phyloP scores from a whole-genome alignment of 2,797 vertebrate genomes.

The Nasua narica region DNA sequence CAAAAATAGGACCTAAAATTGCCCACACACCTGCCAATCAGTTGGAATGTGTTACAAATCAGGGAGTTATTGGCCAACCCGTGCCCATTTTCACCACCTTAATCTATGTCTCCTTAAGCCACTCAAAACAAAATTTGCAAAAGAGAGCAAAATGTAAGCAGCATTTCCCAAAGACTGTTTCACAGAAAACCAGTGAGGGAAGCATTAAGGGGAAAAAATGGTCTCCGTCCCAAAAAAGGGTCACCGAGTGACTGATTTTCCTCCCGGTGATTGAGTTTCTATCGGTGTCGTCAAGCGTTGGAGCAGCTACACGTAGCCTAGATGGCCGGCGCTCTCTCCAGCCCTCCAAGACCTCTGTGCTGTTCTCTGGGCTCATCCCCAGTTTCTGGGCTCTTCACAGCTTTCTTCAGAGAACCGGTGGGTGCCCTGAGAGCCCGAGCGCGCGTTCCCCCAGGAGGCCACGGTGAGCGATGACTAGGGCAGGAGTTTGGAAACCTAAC shows the following conservation, averaged over 20 bases:
- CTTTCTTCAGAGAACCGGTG: not conserved
- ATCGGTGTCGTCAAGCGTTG: fast-evolving
- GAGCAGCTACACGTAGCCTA: not conserved
- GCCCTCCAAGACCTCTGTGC: not conserved
- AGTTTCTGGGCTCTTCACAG: not conserved
- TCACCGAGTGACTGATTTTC: not conserved
- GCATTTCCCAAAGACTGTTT: not conserved
- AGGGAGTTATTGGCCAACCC: not conserved
- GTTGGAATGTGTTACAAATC: not conserved
- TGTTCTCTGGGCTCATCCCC: not conserved
- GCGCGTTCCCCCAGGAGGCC: too few relatives aligned
- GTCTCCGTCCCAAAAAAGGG: not conserved
- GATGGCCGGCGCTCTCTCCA: not conserved
- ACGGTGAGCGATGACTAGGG: fast-evolving
- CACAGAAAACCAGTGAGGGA: not conserved
- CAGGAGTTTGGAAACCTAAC: not conserved
- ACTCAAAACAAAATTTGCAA: not conserved
- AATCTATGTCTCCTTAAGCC: not conserved
- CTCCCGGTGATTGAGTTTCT: not conserved
- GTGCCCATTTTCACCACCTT: not conserved
- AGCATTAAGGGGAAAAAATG: not conserved
- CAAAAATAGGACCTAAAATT: not conserved
- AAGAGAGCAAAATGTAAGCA: not conserved
- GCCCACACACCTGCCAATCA: not conserved
- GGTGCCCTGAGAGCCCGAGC: not conserved